These are phyloP conservation scores for Oceanodroma leucorhoa DNA, from an alignment of 2,797 vertebrate species.

Conservation along the genomic window DNA sequence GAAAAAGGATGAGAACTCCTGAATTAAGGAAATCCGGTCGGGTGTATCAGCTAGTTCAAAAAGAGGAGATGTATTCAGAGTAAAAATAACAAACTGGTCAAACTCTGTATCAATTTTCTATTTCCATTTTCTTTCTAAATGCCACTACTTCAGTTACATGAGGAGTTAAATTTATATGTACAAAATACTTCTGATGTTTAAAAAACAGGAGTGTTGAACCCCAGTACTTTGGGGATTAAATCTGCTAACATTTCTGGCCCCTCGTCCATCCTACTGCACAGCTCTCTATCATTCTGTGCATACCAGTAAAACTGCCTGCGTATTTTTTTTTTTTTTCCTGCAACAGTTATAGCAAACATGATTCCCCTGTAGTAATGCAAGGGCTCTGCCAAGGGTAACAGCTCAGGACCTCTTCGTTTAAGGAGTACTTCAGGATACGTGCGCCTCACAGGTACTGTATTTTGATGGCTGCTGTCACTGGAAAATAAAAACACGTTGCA, in stretches of 20 bases:
- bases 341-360: not conserved
- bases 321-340: not conserved
- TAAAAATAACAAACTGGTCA: not conserved
- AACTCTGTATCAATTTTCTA: fast-evolving
- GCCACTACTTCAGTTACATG: not conserved
- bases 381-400: not conserved
- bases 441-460: not conserved
- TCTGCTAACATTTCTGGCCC: not conserved
- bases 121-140: not conserved
- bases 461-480: not conserved
- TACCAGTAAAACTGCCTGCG: not conserved
- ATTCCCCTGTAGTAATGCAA: not conserved
- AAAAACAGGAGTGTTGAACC: not conserved
- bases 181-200: not conserved
- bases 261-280: not conserved
- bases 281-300: not conserved
- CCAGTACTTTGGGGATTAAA: not conserved
- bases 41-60: not conserved
- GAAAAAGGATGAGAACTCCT: not conserved
- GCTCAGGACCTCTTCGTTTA: not conserved
- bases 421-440: not conserved
- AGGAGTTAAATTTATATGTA: not conserved
- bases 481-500: not conserved
- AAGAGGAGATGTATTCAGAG: fast-evolving
- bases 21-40: constrained; percentile 1